Evolutionary conservation across 2,113 vertebrate genomes (phyloP), one percentile per base, ranked within the genome.

Genomic region (Leiothrix lutea): DNA sequence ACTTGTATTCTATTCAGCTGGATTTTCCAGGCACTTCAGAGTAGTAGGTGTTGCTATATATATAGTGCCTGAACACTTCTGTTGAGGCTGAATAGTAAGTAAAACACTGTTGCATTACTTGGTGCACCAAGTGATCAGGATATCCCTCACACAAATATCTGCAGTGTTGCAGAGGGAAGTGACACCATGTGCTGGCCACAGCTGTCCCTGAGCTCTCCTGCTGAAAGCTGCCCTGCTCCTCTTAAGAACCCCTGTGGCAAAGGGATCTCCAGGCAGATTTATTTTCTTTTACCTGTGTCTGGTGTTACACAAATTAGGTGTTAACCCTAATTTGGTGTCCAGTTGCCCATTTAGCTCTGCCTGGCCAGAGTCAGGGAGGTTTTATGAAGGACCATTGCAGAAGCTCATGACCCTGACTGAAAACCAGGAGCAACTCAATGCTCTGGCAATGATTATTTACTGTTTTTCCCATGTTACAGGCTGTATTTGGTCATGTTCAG

Each of bases 401-500:
- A 83, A 93, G 25, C 79, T 80, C 58, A 62, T 3, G 23, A 69
- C 51, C 38, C 35, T 60, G 71, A 31, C 42, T 24, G 21, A 66
- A 89, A 82, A 38, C 29, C 57, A 80, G 70, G 50, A 85, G 66
- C 58, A 73, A 20, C 51, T 80, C 56, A 47, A 0, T 44, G 51
- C 56, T 80, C 87, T 90, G 71, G 84, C 64, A 94, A 45, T 51
- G 90, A 83, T 83, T 92, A 90, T 94, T 96, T 86, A 90, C 92
- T 35, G 23, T 80, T 91, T 94, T 91, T 88, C 70, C 85, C 72
- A 38, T 67, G 60, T 92, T 80, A 73, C 60, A 29, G 35, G 72
- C 94, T 96, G 90, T 67, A 94, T 93, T 92, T 94, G 95, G 79
- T 92, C 88, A 90, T 66, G 79, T 95, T 95, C 79, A 90, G 86